A percentile compares a stretch with the other conserved stretches of the same genome.
Conservation (phyloP, 2,113 vertebrate species). For the Oryzias celebensis region DNA sequence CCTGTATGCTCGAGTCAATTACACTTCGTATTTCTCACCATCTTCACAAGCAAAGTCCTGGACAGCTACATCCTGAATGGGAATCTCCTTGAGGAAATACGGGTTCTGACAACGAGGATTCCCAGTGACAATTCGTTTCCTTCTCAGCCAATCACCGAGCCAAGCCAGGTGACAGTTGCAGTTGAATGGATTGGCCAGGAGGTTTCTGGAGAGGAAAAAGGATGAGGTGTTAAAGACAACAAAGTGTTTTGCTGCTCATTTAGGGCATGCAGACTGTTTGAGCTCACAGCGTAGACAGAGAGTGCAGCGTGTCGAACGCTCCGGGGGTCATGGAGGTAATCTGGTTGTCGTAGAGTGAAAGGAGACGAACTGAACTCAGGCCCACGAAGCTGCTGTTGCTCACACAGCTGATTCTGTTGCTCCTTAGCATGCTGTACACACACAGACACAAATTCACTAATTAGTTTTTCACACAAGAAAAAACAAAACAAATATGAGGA, state of each 20-base stretch:
- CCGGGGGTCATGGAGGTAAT: constrained; percentile 92
- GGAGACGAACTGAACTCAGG: constrained; percentile 91
- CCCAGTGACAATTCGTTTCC: constrained; percentile 95
- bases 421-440: constrained; percentile 89
- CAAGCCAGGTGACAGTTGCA: constrained; percentile 97
- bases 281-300: constrained; percentile 93
- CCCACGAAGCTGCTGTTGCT: constrained; percentile 95
- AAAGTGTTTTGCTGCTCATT: too few species aligned
- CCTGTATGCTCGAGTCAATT: neutral
- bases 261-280: neutral
- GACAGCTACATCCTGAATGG: constrained; percentile 95
- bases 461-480: neutral
- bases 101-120: constrained; percentile 97
- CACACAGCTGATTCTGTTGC: constrained; percentile 95
- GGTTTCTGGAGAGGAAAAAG: constrained; percentile 79
- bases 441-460: constrained; percentile 11
- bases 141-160: constrained; percentile 96
- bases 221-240: neutral
- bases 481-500: neutral
- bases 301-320: constrained; percentile 94
- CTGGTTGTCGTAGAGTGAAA: constrained; percentile 97
- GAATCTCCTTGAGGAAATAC: constrained; percentile 97
- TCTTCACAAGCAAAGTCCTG: constrained; percentile 98
- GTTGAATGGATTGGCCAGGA: constrained; percentile 97
- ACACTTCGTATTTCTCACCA: constrained; percentile 70